Percentiles rank a stretch among this genome's conserved stretches.
Evolutionary conservation across 1,140 invertebrate genomes (phyloP).

Genomic region (Trissolcus basalis): DNA sequence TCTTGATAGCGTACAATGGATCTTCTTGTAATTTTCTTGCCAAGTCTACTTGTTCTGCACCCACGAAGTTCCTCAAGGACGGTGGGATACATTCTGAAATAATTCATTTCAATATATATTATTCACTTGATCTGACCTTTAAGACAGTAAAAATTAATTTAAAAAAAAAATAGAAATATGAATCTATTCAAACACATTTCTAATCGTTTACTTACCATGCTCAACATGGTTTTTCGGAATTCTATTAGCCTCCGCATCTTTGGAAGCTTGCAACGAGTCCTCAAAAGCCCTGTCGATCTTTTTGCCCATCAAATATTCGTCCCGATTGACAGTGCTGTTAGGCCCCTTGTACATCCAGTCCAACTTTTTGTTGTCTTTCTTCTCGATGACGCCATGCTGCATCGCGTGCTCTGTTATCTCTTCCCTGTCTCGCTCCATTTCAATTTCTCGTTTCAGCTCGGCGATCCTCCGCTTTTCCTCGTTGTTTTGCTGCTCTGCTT

Average conservation of each 20-base stretch:
- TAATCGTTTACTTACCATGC: conserved; percentile 72
- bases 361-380: conserved; percentile 81
- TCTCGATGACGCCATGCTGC: conserved; percentile 77
- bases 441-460: conserved; percentile 82
- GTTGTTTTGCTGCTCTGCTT: conserved; percentile 84
- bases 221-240: conserved; percentile 82
- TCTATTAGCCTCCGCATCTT: conserved; percentile 73
- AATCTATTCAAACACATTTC: too few species aligned
- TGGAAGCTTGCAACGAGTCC: conserved; percentile 79
- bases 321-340: conserved; percentile 83
- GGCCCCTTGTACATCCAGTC: conserved; percentile 96
- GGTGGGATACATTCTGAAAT: conserved; percentile 83
- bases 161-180: conserved; percentile 6
- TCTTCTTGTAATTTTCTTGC: conserved; percentile 92
- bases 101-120: too few species aligned
- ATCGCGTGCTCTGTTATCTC: conserved; percentile 81
- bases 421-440: conserved; percentile 81
- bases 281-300: conserved; percentile 91
- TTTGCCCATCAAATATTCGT: conserved; percentile 94
- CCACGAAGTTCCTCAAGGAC: conserved; percentile 81
- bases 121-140: too few species aligned
- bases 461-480: conserved; percentile 82
- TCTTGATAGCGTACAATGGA: conserved; percentile 89
- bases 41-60: conserved; percentile 85
- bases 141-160: too few species aligned